Conservation (phyloP, 1,140 invertebrate species). For the Platorchestia sp. region DNA sequence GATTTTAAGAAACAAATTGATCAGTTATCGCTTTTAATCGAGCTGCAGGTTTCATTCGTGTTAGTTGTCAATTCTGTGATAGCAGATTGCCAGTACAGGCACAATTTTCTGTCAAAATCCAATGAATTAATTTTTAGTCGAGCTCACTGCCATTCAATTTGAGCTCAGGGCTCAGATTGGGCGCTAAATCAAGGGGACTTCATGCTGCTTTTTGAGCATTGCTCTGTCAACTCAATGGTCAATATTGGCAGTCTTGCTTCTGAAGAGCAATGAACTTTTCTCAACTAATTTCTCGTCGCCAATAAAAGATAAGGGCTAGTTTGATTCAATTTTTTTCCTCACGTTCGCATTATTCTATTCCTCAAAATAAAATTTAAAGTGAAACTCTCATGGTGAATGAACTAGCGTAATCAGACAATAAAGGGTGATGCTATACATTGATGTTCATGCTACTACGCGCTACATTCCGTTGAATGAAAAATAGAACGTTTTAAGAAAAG, state of each 20-base stretch:
- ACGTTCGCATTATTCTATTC: neutral
- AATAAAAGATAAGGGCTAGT: neutral
- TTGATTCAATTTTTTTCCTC: neutral
- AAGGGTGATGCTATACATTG: no score
- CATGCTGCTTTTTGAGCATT: neutral
- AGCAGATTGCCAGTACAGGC: neutral
- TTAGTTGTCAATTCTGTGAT: neutral
- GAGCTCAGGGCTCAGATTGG: neutral
- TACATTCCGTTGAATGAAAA: no score
- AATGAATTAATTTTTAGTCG: neutral
- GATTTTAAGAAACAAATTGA: neutral
- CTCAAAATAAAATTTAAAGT: neutral
- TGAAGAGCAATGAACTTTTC: neutral
- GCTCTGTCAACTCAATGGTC: neutral
- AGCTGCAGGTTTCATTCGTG: neutral
- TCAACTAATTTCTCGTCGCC: neutral
- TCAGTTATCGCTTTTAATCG: neutral
- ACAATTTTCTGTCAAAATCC: neutral
- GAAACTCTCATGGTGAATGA: no score
- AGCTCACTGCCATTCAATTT: neutral
- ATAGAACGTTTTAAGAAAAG: no score
- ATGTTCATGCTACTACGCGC: no score
- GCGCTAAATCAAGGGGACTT: neutral
- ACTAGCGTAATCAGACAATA: no score
- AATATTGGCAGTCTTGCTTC: neutral